A percentile compares a stretch with the other conserved stretches of the same genome.
These are phyloP conservation scores for Chauna torquata DNA, from an alignment of 2,113 vertebrate species.

Conservation along the genomic window DNA sequence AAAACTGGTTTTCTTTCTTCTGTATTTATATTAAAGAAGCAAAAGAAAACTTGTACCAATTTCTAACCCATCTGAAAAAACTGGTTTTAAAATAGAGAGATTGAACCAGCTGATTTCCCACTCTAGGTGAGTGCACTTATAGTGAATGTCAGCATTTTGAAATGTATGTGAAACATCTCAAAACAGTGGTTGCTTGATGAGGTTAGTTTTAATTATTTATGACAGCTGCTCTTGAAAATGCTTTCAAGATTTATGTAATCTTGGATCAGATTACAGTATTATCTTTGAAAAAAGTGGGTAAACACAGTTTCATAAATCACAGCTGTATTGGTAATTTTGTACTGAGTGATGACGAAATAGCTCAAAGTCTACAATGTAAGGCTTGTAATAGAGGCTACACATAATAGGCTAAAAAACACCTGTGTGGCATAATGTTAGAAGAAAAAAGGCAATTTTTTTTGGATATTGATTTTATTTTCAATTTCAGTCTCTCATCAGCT, in stretches of 20 bases:
- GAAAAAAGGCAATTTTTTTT: background rate
- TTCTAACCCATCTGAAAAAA: slow-evolving; percentile 30
- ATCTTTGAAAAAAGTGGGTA: background rate
- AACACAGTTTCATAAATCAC: slow-evolving; percentile 9
- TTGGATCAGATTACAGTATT: background rate
- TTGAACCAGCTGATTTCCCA: slow-evolving; percentile 2
- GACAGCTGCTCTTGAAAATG: background rate
- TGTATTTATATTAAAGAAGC: background rate
- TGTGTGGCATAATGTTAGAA: background rate
- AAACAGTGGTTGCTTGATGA: background rate
- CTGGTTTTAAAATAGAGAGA: slow-evolving; percentile 18
- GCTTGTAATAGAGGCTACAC: background rate
- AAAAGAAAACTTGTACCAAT: background rate
- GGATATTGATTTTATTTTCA: slow-evolving; percentile 39
- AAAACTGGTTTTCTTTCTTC: slow-evolving; percentile 31
- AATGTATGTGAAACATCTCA: background rate
- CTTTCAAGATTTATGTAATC: background rate
- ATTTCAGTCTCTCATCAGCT: slow-evolving; percentile 2
- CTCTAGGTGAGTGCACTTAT: background rate
- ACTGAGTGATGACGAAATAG: background rate
- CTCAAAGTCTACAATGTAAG: background rate
- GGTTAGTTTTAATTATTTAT: slow-evolving; percentile 57
- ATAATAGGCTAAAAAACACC: background rate
- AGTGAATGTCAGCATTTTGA: background rate
- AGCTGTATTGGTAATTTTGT: background rate